Evolutionary conservation across 92 coral and sea anemone genomes (phyloP).

Genomic region (Galaxea fascicularis): DNA sequence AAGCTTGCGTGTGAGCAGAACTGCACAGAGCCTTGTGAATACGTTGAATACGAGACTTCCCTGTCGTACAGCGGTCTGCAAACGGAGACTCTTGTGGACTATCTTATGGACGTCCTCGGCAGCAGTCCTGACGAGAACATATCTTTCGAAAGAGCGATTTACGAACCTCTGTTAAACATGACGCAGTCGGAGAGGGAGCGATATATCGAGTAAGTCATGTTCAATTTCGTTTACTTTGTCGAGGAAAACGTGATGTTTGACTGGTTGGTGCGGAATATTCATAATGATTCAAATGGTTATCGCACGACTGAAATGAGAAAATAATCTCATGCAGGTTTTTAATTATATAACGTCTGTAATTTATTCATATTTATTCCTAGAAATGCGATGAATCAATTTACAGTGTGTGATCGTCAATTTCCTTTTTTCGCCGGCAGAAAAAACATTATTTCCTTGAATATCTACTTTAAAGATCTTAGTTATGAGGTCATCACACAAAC

Average conservation of each 20-base stretch:
- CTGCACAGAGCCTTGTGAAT: conserved; percentile 54
- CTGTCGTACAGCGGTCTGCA: conserved; percentile 43
- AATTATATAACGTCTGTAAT: no score
- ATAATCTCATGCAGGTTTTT: no score
- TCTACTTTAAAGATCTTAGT: conserved; percentile 50
- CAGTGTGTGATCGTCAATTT: no score
- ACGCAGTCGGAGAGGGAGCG: conserved; percentile 2
- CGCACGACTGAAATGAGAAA: no score
- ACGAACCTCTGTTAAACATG: conserved; percentile 39
- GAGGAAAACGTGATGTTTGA: no score
- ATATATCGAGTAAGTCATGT: conserved; percentile 25
- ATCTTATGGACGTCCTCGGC: conserved; percentile 16
- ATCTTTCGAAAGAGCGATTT: conserved; percentile 20
- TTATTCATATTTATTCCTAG: no score
- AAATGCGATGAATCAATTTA: no score
- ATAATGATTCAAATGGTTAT: no score
- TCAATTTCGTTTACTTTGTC: not conserved
- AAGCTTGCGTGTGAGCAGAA: conserved; percentile 24
- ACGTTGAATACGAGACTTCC: conserved; percentile 45
- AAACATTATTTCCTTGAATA: conserved; percentile 33
- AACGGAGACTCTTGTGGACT: not conserved
- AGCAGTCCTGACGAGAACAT: not conserved
- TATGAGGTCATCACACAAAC: conserved; percentile 34
- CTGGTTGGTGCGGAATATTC: no score
- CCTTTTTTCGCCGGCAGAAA: not conserved